Evolutionary conservation across 2,888 invertebrate species (phyloP).

Genomic region (Limnephilus auricula): DNA sequence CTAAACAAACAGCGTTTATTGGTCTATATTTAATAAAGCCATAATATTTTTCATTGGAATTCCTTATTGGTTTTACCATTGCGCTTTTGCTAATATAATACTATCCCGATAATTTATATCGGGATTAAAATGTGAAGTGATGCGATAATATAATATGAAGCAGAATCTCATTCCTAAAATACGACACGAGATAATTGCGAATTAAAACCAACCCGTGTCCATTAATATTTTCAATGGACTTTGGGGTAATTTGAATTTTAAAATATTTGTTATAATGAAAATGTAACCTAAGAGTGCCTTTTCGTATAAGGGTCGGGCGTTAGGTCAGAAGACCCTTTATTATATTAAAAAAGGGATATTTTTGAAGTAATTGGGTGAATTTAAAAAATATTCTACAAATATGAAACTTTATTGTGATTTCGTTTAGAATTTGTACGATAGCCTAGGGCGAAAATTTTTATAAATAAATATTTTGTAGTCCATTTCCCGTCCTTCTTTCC

Average conservation of each 20-base stretch:
- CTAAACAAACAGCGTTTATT: too few relatives aligned
- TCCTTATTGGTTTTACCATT: too few relatives aligned
- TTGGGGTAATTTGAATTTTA: conserved; percentile 19
- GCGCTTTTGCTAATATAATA: not conserved
- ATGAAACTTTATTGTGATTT: not conserved
- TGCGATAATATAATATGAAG: not conserved
- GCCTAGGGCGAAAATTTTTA: not conserved
- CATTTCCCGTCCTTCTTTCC: not conserved
- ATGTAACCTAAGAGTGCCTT: not conserved
- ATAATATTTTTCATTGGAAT: too few relatives aligned
- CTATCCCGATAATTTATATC: not conserved
- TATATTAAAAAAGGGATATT: not conserved
- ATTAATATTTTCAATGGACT: not conserved
- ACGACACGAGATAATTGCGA: conserved; percentile 3
- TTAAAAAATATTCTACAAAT: not conserved
- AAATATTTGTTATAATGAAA: conserved; percentile 6
- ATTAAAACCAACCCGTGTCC: not conserved
- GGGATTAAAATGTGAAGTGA: not conserved
- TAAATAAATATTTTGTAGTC: not conserved
- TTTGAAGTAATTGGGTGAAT: not conserved
- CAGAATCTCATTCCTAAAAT: conserved; percentile 11
- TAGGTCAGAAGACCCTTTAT: not conserved
- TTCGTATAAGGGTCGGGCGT: not conserved
- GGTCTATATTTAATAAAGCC: too few relatives aligned
- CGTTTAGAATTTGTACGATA: not conserved